phyloP scores from a whole-genome alignment of 2,797 vertebrate species.

The Nasua narica region DNA sequence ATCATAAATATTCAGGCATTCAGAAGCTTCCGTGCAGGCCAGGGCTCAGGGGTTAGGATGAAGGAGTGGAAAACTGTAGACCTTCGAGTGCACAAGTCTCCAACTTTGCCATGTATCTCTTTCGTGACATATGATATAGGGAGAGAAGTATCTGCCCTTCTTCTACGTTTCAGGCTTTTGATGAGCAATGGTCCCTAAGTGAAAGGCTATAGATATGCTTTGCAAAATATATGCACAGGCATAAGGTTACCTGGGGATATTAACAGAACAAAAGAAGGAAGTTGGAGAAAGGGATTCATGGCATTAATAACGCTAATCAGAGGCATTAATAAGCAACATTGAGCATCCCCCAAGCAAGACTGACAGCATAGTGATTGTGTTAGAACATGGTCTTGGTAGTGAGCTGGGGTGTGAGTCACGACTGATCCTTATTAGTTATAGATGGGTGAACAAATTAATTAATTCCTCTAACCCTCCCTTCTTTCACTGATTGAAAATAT shows the following conservation, averaged over 20 bases:
- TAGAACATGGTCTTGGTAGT: background rate
- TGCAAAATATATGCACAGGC: background rate
- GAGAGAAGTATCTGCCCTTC: background rate
- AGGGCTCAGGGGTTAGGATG: background rate
- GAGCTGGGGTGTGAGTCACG: background rate
- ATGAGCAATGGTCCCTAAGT: background rate
- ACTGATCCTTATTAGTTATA: background rate
- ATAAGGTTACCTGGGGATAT: background rate
- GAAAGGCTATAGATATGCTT: background rate
- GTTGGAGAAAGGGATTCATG: background rate
- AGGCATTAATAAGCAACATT: background rate
- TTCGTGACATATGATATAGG: background rate
- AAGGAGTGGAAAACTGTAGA: background rate
- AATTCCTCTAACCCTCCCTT: background rate
- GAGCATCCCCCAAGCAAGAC: background rate
- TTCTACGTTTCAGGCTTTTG: background rate
- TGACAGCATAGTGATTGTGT: background rate
- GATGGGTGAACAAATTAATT: background rate
- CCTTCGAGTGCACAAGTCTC: background rate
- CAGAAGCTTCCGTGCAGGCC: background rate
- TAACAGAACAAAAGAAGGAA: background rate
- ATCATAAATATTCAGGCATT: conserved; percentile 29
- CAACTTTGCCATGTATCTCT: fast-evolving
- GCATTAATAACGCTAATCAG: background rate
- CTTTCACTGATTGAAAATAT: background rate